Percentiles rank a stretch among this genome's conserved stretches.
These are phyloP conservation scores for Trematomus loennbergii DNA, from an alignment of 2,113 vertebrate species.

Conservation along the genomic window DNA sequence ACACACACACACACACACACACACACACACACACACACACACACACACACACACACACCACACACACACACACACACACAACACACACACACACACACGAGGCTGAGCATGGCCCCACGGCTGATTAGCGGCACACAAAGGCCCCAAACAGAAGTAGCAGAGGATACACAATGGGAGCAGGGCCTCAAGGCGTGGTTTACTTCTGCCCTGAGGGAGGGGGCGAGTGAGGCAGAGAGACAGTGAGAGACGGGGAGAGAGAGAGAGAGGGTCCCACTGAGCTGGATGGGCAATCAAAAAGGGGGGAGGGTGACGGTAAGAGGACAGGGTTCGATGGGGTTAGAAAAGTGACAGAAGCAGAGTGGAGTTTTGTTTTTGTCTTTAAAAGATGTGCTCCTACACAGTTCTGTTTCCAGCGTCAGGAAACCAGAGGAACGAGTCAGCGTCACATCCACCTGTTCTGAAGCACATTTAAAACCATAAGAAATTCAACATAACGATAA, in stretches of 20 bases:
- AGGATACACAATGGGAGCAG: constrained; percentile 87
- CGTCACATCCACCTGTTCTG: constrained; percentile 22
- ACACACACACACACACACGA: constrained; percentile 73
- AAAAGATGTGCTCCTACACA: constrained; percentile 47
- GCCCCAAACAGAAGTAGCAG: constrained; percentile 88
- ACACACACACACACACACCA: constrained; percentile 48
- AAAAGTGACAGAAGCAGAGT: constrained; percentile 65
- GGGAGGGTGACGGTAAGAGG: background rate
- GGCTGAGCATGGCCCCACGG: constrained; percentile 89
- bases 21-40: constrained; percentile 55
- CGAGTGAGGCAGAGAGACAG: constrained; percentile 40
- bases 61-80: constrained; percentile 57
- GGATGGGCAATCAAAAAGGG: constrained; percentile 28
- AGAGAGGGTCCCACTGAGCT: constrained; percentile 64
- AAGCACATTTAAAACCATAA: background rate
- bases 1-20: constrained; percentile 72
- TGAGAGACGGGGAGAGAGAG: background rate
- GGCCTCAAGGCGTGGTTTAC: constrained; percentile 88
- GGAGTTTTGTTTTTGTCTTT: constrained; percentile 69
- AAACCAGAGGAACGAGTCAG: constrained; percentile 18
- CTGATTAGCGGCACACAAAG: constrained; percentile 93
- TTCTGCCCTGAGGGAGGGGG: constrained; percentile 74
- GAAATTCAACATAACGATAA: background rate
- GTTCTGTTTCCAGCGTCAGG: constrained; percentile 26
- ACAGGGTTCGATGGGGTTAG: constrained; percentile 44